Conservation (phyloP, 2,888 invertebrate species). For the Thalpophila matura region DNA sequence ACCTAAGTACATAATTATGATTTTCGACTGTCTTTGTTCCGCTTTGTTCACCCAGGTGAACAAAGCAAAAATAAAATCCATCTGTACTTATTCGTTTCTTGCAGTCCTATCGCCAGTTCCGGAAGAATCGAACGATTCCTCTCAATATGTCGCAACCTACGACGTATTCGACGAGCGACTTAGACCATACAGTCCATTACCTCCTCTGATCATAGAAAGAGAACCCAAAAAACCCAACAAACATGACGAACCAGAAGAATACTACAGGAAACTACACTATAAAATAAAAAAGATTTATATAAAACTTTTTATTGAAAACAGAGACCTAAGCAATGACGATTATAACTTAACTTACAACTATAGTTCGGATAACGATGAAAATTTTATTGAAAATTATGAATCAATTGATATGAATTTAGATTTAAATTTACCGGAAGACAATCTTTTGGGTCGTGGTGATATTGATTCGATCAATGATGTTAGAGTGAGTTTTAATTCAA, state of each 20-base stretch:
- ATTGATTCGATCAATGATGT: slow-evolving; percentile 1
- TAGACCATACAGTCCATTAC: slow-evolving; percentile 61
- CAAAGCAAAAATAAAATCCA: no score
- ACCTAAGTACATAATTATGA: no score
- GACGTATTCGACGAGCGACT: slow-evolving; percentile 1
- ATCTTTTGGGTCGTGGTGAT: neutral
- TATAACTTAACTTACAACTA: neutral
- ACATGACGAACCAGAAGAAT: slow-evolving; percentile 67
- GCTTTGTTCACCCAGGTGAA: no score
- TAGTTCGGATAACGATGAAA: neutral
- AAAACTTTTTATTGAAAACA: slow-evolving; percentile 63
- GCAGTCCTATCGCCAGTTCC: slow-evolving; percentile 67
- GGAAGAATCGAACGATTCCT: slow-evolving; percentile 57
- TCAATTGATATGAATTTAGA: neutral
- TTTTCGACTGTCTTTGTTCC: no score
- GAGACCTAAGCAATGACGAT: slow-evolving; percentile 21
- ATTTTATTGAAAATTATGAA: neutral
- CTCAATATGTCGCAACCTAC: neutral
- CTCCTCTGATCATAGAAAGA: slow-evolving; percentile 69
- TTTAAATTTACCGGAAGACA: neutral
- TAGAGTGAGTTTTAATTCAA: neutral
- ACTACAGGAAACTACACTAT: slow-evolving; percentile 61
- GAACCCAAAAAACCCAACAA: slow-evolving; percentile 52
- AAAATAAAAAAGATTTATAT: slow-evolving; percentile 63
- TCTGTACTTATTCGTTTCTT: no score